Conservation (phyloP, 2,113 vertebrate genomes). For the Ranitomeya variabilis region DNA sequence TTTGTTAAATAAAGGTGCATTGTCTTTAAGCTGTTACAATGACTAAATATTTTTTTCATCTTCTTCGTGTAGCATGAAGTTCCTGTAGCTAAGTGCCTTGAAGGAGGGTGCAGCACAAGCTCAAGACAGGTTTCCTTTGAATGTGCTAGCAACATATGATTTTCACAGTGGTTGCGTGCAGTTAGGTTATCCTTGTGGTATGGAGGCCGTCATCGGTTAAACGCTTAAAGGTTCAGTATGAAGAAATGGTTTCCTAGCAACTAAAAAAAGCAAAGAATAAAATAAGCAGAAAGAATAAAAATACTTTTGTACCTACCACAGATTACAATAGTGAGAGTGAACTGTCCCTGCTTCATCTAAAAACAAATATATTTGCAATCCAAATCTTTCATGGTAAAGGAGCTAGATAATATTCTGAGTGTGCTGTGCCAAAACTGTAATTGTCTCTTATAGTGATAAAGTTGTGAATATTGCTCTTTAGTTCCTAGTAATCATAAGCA, state of each 20-base stretch:
- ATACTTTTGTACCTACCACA: conserved; percentile 2
- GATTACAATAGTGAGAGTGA: conserved; percentile 25
- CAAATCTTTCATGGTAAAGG: neutral
- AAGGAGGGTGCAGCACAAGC: neutral
- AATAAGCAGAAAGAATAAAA: conserved; percentile 33
- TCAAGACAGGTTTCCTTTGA: conserved; percentile 9
- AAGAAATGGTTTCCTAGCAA: conserved; percentile 52
- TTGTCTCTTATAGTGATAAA: neutral
- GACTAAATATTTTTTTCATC: neutral
- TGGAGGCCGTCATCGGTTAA: conserved; percentile 19
- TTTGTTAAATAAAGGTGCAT: neutral
- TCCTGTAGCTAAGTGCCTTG: neutral
- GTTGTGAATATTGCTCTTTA: neutral
- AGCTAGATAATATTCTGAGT: neutral
- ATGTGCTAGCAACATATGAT: conserved; percentile 36
- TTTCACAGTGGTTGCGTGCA: conserved; percentile 37
- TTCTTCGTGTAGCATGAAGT: neutral
- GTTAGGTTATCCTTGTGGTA: conserved; percentile 47
- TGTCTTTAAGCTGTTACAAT: neutral
- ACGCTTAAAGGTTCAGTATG: conserved; percentile 31
- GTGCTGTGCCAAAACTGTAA: neutral
- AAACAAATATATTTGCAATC: conserved; percentile 1
- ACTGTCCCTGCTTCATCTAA: conserved; percentile 1
- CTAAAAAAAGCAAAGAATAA: conserved; percentile 42
- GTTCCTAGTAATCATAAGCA: neutral